Conservation (phyloP, 2,888 invertebrate genomes). For the Galeruca laticollis region DNA sequence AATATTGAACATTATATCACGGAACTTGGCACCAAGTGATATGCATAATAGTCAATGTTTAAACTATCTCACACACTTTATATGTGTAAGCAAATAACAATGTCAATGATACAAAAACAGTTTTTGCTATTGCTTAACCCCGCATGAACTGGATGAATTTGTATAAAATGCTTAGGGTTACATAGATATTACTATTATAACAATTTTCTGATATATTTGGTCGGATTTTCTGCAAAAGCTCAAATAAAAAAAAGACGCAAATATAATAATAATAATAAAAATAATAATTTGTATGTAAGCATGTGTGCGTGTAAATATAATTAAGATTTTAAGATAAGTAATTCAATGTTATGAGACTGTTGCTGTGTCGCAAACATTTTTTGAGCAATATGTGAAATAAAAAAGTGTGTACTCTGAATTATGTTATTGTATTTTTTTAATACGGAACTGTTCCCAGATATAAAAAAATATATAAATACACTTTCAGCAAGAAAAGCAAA, state of each 20-base stretch:
- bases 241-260: constrained; percentile 22
- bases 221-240: constrained; percentile 9
- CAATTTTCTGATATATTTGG: not conserved
- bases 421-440: constrained; percentile 55
- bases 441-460: constrained; percentile 21
- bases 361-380: constrained; percentile 62
- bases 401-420: constrained; percentile 62
- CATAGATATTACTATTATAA: not conserved
- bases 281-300: constrained; percentile 54
- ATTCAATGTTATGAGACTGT: constrained; percentile 67
- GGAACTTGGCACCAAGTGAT: not conserved
- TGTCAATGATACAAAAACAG: too few relatives aligned
- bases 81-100: too few relatives aligned
- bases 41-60: too few relatives aligned
- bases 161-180: too few relatives aligned
- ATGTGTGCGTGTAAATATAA: constrained; percentile 57
- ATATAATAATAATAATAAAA: constrained; percentile 31
- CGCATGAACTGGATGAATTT: too few relatives aligned
- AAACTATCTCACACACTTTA: too few relatives aligned
- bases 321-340: constrained; percentile 51
- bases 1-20: not conserved
- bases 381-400: constrained; percentile 64
- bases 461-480: not conserved
- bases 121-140: too few relatives aligned
- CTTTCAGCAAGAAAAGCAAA: too few relatives aligned